Conservation (phyloP, 2,797 vertebrate genomes). For the Euphonia xanthogaster region DNA sequence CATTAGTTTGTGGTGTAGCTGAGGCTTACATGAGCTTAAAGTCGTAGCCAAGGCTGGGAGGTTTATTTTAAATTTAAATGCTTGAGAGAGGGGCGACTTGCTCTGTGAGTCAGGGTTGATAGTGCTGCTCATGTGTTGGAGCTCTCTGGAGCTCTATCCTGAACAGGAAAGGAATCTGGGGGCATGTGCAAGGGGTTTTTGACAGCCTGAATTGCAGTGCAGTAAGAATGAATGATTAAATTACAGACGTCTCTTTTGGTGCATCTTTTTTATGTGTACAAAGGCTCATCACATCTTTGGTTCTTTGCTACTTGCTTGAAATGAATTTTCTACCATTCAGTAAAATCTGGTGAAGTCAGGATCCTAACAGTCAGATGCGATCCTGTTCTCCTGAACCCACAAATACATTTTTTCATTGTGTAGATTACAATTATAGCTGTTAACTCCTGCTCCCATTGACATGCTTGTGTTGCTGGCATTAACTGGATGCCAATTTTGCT, state of each 20-base stretch:
- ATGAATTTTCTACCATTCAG: slow-evolving; percentile 12
- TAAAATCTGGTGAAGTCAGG: not conserved
- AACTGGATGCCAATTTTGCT: slow-evolving; percentile 14
- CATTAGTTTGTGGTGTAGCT: not conserved
- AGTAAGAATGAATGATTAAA: not conserved
- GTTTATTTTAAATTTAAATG: not conserved
- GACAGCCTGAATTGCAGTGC: not conserved
- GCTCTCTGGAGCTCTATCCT: not conserved
- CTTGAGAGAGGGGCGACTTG: not conserved
- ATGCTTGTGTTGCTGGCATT: not conserved
- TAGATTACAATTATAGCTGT: not conserved
- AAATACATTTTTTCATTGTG: not conserved
- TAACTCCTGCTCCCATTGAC: not conserved
- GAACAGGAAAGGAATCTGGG: not conserved
- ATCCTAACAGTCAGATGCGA: not conserved
- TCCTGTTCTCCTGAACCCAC: not conserved
- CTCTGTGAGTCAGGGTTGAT: not conserved
- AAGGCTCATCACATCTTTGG: slow-evolving; percentile 17
- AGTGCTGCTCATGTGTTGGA: not conserved
- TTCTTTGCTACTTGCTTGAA: not conserved
- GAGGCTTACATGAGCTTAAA: not conserved
- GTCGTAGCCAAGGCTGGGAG: not conserved
- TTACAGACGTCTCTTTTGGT: not conserved
- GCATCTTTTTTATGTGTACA: not conserved
- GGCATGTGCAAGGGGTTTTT: not conserved